These are phyloP conservation scores for Aramus guarauna DNA, from an alignment of 2,113 vertebrate genomes.

Conservation along the genomic window DNA sequence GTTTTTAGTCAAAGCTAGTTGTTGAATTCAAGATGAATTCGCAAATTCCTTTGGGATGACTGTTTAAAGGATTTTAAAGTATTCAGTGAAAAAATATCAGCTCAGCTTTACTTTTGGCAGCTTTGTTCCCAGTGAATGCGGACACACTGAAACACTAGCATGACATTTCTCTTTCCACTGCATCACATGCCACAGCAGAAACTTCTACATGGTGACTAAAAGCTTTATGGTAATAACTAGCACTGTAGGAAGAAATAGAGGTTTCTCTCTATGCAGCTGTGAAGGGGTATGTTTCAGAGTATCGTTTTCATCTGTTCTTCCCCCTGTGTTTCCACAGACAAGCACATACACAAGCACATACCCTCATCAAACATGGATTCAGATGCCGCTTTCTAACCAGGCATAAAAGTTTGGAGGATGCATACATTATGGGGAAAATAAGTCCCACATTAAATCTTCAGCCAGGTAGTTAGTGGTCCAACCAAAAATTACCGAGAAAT, in stretches of 20 bases:
- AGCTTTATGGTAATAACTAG: background rate
- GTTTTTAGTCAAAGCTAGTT: background rate
- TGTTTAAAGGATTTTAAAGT: slow-evolving; percentile 23
- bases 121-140: slow-evolving; percentile 27
- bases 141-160: background rate
- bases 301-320: background rate
- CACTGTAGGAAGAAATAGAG: background rate
- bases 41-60: slow-evolving; percentile 4
- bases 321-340: background rate
- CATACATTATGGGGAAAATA: background rate
- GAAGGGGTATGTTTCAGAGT: background rate
- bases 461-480: background rate
- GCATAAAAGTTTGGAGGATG: background rate
- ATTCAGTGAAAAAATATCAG: slow-evolving; percentile 40
- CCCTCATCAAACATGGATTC: background rate
- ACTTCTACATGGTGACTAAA: background rate
- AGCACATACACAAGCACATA: background rate
- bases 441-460: background rate
- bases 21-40: slow-evolving; percentile 27
- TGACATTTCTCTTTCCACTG: background rate
- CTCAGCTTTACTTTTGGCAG: slow-evolving; percentile 35
- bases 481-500: background rate
- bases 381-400: background rate
- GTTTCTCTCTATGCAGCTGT: background rate
- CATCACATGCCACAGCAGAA: slow-evolving; percentile 12